Evolutionary conservation across 1,140 invertebrate species (phyloP).

Genomic region (Drosophila nigrodunni): DNA sequence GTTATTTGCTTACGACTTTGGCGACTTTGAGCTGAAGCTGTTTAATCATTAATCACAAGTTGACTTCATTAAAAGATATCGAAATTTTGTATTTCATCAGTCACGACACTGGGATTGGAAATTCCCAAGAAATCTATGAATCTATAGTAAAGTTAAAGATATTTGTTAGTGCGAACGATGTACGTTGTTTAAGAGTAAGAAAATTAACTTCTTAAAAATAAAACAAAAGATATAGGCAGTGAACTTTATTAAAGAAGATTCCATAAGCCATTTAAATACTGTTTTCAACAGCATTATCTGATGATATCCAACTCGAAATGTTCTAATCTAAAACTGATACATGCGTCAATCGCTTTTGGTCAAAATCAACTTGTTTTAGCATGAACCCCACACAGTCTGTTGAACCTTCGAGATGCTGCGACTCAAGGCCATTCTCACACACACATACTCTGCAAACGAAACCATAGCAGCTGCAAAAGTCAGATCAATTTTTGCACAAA

Average conservation of each 20-base stretch:
- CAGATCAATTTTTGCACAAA: slow-evolving; percentile 65
- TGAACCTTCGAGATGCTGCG: slow-evolving; percentile 63
- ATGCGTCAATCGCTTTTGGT: slow-evolving; percentile 44
- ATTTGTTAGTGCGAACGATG: no score
- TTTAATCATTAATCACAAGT: neutral
- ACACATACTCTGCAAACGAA: slow-evolving; percentile 32
- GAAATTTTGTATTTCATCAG: no score
- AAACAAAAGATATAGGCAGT: slow-evolving; percentile 68
- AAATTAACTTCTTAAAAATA: no score
- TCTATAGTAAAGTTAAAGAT: no score
- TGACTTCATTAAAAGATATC: neutral
- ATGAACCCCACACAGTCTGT: slow-evolving; percentile 65
- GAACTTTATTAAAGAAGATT: slow-evolving; percentile 37
- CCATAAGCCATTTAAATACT: no score
- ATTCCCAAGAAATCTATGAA: no score
- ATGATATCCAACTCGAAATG: slow-evolving; percentile 14
- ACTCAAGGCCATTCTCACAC: slow-evolving; percentile 73
- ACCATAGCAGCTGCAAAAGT: slow-evolving; percentile 64
- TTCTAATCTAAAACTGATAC: slow-evolving; percentile 42
- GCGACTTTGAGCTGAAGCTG: neutral
- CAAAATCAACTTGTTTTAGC: slow-evolving; percentile 48
- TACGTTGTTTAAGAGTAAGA: no score
- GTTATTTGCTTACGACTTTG: neutral
- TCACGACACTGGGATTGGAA: no score
- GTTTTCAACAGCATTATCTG: no score